phyloP scores from a whole-genome alignment of 2,888 invertebrate species.

The Conomelus anceps region DNA sequence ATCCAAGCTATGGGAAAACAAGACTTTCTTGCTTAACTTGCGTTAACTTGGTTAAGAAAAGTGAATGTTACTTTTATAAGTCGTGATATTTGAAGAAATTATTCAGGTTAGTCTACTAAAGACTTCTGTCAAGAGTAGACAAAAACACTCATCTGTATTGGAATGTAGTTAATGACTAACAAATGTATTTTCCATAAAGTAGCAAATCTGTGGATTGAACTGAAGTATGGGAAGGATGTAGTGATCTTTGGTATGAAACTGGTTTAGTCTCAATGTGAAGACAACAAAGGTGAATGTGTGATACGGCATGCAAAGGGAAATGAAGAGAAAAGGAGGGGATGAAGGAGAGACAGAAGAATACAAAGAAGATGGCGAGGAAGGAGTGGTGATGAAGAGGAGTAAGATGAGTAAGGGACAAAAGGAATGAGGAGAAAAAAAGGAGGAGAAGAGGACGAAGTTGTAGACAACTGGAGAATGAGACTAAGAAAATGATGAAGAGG shows the following conservation, averaged over 20 bases:
- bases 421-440: too few relatives aligned
- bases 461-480: slow-evolving; percentile 42
- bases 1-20: background rate
- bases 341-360: slow-evolving; percentile 55
- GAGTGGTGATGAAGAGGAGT: too few relatives aligned
- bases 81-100: background rate
- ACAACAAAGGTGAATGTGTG: slow-evolving; percentile 42
- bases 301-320: slow-evolving; percentile 39
- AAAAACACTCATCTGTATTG: background rate
- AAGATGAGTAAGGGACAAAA: too few relatives aligned
- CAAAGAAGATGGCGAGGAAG: too few relatives aligned
- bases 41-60: too few relatives aligned
- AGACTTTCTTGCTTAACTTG: too few relatives aligned
- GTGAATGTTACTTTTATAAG: background rate
- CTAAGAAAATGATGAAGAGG: slow-evolving; percentile 35
- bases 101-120: background rate
- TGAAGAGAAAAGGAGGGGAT: too few relatives aligned
- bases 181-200: background rate
- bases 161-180: background rate
- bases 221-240: background rate
- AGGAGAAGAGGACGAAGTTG: background rate
- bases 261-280: slow-evolving; percentile 18
- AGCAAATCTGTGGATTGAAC: too few relatives aligned
- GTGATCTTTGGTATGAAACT: background rate
- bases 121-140: background rate